Conservation (phyloP, 1,140 invertebrate genomes). For the Bombus cullumanus region DNA sequence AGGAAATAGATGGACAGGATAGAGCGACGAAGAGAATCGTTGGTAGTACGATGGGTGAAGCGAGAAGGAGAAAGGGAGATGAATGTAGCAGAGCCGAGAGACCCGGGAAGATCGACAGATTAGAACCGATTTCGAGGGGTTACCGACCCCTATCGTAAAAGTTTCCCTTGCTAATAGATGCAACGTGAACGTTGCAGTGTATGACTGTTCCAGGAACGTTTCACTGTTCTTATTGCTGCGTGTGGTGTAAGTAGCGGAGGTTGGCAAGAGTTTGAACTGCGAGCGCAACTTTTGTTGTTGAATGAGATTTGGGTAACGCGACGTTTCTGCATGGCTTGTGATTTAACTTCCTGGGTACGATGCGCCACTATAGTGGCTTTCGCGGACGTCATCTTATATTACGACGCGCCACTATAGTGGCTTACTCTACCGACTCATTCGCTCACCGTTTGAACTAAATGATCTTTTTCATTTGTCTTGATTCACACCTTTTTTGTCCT, state of each 20-base stretch:
- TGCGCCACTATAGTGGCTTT: no score
- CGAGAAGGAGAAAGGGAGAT: neutral
- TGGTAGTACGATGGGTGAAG: neutral
- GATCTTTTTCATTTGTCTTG: no score
- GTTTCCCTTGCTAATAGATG: slow-evolving; percentile 15
- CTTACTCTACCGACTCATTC: no score
- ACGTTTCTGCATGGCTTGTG: neutral
- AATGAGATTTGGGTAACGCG: neutral
- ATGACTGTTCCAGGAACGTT: neutral
- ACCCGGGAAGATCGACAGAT: neutral
- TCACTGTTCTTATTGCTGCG: neutral
- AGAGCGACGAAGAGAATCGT: neutral
- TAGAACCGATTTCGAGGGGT: neutral
- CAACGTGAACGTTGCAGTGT: neutral
- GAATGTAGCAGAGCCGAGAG: neutral
- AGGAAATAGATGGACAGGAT: slow-evolving; percentile 25
- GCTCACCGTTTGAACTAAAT: no score
- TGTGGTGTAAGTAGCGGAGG: neutral
- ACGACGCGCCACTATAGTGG: no score
- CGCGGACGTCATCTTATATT: no score
- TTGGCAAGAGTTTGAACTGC: neutral
- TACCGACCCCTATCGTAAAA: neutral
- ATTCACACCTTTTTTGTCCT: no score
- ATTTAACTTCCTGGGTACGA: no score
- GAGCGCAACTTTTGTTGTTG: neutral